A percentile compares a stretch with the other conserved stretches of the same genome.
These are phyloP conservation scores for Myodes glareolus DNA, from an alignment of 2,113 vertebrate species.

Conservation along the genomic window DNA sequence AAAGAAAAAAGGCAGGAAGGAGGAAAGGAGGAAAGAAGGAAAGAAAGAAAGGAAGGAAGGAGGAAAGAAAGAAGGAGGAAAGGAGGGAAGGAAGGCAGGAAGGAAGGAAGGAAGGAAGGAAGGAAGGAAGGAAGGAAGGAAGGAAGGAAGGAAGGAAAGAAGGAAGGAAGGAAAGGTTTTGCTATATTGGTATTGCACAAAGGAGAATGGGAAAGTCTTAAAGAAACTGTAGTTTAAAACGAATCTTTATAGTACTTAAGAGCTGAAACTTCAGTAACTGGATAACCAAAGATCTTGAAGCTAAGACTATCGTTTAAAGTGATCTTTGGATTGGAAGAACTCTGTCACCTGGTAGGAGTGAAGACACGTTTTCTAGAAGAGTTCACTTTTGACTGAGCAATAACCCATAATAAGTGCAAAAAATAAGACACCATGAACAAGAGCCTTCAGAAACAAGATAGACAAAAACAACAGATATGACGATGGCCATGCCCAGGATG, in stretches of 20 bases:
- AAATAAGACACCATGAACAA: background rate
- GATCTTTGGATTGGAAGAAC: background rate
- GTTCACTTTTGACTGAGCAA: background rate
- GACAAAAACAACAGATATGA: background rate
- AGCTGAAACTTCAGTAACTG: background rate
- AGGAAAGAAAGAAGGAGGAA: fast-evolving
- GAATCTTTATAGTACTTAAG: background rate
- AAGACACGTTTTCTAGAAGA: background rate
- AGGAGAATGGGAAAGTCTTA: background rate
- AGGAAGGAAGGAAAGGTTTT: no score
- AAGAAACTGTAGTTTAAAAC: background rate
- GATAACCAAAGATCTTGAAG: background rate
- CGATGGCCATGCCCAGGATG: background rate
- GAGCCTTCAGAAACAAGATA: background rate
- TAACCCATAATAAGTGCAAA: background rate
- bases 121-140: no score
- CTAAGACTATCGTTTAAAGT: background rate
- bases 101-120: background rate
- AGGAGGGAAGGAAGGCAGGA: no score
- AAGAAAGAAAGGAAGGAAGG: background rate
- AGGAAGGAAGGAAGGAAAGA: background rate
- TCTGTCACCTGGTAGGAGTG: background rate
- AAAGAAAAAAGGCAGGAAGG: background rate
- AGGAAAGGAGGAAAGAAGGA: background rate
- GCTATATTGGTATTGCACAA: background rate